Conservation (phyloP, 2,797 vertebrate genomes). For the Harpagifer antarcticus region DNA sequence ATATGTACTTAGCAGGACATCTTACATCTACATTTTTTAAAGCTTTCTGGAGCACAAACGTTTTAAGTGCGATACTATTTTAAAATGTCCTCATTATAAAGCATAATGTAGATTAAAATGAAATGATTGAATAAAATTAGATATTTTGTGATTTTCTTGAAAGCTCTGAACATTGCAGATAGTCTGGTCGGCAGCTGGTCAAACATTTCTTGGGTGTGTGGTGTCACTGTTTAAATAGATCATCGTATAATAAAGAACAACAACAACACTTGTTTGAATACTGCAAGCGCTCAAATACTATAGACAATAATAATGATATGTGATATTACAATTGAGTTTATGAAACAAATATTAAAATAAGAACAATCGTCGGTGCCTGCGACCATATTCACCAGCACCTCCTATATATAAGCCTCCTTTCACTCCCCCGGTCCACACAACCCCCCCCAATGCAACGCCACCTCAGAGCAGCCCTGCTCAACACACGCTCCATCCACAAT, state of each 20-base stretch:
- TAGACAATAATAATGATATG: background rate
- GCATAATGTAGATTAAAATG: background rate
- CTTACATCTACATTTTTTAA: background rate
- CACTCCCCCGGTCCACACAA: too few relatives aligned
- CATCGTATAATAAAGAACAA: background rate
- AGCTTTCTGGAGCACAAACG: background rate
- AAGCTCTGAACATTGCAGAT: background rate
- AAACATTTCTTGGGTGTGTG: background rate
- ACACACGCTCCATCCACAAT: too few relatives aligned
- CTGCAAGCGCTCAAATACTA: background rate
- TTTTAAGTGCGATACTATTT: background rate
- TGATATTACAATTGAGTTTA: background rate
- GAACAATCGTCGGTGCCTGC: background rate
- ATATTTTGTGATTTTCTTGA: conserved; percentile 1
- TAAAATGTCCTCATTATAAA: too few relatives aligned
- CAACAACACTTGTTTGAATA: background rate
- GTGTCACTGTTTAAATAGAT: background rate
- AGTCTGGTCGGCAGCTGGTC: background rate
- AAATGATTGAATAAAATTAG: background rate
- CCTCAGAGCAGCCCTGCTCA: too few relatives aligned
- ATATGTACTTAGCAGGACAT: background rate
- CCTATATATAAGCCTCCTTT: too few relatives aligned
- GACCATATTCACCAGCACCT: too few relatives aligned
- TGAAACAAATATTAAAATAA: background rate
- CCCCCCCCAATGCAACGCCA: too few relatives aligned